Base-by-base conservation (phyloP, 2,888 invertebrate species). In the Caenorhabditis macrosperma region DNA sequence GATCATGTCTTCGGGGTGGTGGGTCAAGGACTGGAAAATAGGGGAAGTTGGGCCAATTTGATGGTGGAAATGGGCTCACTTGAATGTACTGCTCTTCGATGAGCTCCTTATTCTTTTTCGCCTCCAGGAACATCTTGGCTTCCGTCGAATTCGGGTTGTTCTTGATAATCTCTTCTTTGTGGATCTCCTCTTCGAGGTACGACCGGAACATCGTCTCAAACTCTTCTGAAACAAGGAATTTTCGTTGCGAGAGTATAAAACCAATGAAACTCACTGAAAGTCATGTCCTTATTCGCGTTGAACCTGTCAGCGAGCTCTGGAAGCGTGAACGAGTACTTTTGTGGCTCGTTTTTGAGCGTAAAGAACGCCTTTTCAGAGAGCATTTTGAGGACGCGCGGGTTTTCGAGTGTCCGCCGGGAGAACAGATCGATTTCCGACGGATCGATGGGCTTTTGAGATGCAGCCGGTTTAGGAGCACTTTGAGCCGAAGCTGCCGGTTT, bases 1-100 rank as follows among this genome's bases (percentile, higher is more conserved):
- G 72, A 97, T 98, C 92, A 98, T 98, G 52, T 95, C 96, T 92
- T 99, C 99, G 0, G 99, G 99, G 92, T 97, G 96, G 91, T 96
- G 96, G 91, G 99, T 98, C 94, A 98, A 96, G 0, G 98, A 98
- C 0, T 96, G 96, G 61, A 66, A 78, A 57, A 54, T 10, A 24
- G 0, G 9, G n/a, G n/a, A n/a, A n/a, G n/a, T n/a, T n/a, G n/a
- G n/a, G n/a, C n/a, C n/a, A n/a, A 28, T 46, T 26, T 1, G 10
- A n/a, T 7, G 17, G 10, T 28, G 17, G 7, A 12, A n/a, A 12
- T 17, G 10, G 33, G 30, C 63, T 44, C 17, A 74, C 74, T 7
- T 74, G 74, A n/a, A 64, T 9, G 20, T 74, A 74, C 41, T 74
- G 74, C 30, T 74, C 74, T 6, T 74, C 59, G 33, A 74, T 74